Conservation (phyloP, 2,113 vertebrate species). For the Catagonus wagneri region DNA sequence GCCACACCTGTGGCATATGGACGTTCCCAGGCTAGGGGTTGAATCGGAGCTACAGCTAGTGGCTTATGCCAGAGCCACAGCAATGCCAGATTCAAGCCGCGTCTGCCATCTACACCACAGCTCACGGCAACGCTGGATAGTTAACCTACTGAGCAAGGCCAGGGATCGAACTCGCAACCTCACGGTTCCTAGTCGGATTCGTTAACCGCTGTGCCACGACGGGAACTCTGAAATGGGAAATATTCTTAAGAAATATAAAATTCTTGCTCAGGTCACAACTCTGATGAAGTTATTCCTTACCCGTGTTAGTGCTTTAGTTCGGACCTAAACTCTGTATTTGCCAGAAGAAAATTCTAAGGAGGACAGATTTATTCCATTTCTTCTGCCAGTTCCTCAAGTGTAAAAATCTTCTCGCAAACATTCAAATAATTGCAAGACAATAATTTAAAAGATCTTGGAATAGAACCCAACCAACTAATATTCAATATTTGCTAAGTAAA, state of each 20-base stretch:
- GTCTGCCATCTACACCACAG: too few species aligned
- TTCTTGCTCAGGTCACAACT: background rate
- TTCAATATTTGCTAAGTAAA: slow-evolving; percentile 20
- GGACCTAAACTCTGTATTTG: background rate
- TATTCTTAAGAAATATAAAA: background rate
- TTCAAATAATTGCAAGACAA: background rate
- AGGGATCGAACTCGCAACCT: too few species aligned
- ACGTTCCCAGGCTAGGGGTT: too few species aligned
- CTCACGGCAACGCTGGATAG: too few species aligned
- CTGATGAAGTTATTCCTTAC: background rate
- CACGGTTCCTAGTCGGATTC: too few species aligned
- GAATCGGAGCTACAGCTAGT: too few species aligned
- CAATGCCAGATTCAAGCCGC: too few species aligned
- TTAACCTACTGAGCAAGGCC: too few species aligned
- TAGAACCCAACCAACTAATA: slow-evolving; percentile 36
- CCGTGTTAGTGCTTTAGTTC: background rate
- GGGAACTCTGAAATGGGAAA: too few species aligned
- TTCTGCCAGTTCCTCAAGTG: background rate
- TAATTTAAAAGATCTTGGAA: background rate
- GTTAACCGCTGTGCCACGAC: too few species aligned
- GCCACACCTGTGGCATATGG: too few species aligned
- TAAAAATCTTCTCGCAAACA: background rate
- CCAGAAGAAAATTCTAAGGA: background rate
- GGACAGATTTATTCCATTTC: background rate
- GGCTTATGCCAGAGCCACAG: too few species aligned